Percentiles rank a stretch among this genome's conserved stretches.
These are phyloP conservation scores for Terrapene triunguis DNA, from an alignment of 2,113 vertebrate species.

Conservation along the genomic window DNA sequence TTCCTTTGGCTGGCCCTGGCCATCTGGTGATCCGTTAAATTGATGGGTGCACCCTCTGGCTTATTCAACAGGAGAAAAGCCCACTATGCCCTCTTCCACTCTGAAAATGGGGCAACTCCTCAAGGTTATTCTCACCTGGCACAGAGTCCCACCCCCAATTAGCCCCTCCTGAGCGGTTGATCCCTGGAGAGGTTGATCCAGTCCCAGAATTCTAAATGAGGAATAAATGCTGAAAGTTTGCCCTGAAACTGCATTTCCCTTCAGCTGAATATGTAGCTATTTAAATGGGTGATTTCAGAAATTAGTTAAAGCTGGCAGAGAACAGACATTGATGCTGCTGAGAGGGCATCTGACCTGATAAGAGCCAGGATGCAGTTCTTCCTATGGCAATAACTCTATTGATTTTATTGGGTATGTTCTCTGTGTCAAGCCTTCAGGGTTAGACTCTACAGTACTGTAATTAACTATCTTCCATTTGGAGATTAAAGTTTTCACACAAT, in stretches of 20 bases:
- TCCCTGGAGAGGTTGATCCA: neutral
- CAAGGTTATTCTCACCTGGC: neutral
- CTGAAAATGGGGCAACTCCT: neutral
- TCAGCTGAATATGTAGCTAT: rapidly evolving
- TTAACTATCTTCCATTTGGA: neutral
- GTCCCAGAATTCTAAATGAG: rapidly evolving
- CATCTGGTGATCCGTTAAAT: neutral
- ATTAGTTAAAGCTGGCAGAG: rapidly evolving
- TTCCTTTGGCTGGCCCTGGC: neutral
- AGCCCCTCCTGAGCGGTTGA: neutral
- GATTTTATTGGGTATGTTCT: neutral
- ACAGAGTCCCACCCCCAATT: neutral
- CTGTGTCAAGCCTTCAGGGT: neutral
- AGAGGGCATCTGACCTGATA: neutral
- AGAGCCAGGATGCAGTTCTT: neutral
- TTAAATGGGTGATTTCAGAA: neutral
- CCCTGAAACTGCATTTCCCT: neutral
- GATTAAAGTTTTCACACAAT: neutral
- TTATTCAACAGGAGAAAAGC: neutral
- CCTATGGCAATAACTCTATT: neutral
- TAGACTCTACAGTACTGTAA: neutral
- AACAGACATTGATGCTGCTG: neutral
- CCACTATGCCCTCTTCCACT: neutral
- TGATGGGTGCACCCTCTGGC: neutral
- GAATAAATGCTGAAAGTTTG: neutral